phyloP scores from a whole-genome alignment of 2,888 invertebrate species.

The Eupithecia dodoneata region DNA sequence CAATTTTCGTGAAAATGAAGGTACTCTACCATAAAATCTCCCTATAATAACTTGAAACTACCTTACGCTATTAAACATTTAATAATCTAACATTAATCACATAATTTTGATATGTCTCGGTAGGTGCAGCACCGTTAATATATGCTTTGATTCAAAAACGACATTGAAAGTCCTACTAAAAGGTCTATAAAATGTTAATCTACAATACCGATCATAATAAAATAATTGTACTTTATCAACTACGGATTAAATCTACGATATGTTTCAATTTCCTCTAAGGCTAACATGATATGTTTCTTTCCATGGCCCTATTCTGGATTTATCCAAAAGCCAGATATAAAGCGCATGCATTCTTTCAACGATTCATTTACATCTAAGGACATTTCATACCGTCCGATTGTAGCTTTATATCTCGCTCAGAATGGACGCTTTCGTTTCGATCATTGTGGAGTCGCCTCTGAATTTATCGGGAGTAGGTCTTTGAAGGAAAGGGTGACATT shows the following conservation, averaged over 20 bases:
- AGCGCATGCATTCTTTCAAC: slow-evolving; percentile 82
- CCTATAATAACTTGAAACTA: slow-evolving; percentile 61
- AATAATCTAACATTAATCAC: slow-evolving; percentile 67
- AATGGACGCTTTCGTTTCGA: slow-evolving; percentile 68
- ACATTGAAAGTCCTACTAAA: slow-evolving; percentile 62
- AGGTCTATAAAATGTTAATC: slow-evolving; percentile 74
- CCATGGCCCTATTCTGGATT: slow-evolving; percentile 81
- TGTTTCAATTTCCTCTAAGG: slow-evolving; percentile 65
- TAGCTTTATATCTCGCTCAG: slow-evolving; percentile 82
- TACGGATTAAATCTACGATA: slow-evolving; percentile 74
- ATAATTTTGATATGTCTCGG: slow-evolving; percentile 80
- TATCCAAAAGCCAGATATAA: slow-evolving; percentile 82
- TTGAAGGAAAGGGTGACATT: slow-evolving; percentile 64
- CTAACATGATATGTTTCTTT: slow-evolving; percentile 75
- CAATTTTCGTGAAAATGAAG: slow-evolving; percentile 44
- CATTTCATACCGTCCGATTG: slow-evolving; percentile 62
- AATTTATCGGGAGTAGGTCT: slow-evolving; percentile 53
- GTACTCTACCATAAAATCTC: slow-evolving; percentile 47
- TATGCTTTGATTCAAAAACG: slow-evolving; percentile 61
- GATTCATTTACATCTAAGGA: slow-evolving; percentile 71
- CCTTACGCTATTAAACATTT: slow-evolving; percentile 63
- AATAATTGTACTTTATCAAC: slow-evolving; percentile 79
- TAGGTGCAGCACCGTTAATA: slow-evolving; percentile 74
- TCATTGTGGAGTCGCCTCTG: slow-evolving; percentile 79
- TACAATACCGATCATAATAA: slow-evolving; percentile 81